Percentiles rank a stretch among this genome's conserved stretches.
Evolutionary conservation across 2,113 vertebrate genomes (phyloP).

Genomic region (Sitta europaea): DNA sequence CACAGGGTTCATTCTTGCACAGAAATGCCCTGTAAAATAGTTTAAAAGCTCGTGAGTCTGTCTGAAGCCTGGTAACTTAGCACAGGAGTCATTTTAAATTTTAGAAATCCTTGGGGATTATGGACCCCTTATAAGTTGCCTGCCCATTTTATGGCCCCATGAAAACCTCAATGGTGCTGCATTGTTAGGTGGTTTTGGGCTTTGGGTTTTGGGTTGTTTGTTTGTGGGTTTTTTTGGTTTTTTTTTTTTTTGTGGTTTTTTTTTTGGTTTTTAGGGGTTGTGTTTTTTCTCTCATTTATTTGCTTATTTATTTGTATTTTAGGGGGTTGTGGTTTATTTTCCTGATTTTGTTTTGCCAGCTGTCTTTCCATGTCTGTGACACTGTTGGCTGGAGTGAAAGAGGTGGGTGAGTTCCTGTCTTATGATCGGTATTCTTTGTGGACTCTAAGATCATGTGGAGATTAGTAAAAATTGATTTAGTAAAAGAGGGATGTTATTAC

Average conservation of each 20-base stretch:
- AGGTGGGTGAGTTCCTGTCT: not conserved
- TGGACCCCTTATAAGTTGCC: not conserved
- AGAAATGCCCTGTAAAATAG: not conserved
- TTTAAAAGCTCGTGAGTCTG: not conserved
- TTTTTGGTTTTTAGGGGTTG: rapidly evolving
- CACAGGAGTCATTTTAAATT: not conserved
- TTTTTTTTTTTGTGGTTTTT: not conserved
- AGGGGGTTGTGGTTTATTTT: not conserved
- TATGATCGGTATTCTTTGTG: not conserved
- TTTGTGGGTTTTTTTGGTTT: not conserved
- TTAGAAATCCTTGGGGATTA: not conserved
- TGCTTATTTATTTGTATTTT: not conserved
- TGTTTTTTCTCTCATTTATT: rapidly evolving
- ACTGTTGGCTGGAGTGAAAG: not conserved
- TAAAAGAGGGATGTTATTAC: not conserved
- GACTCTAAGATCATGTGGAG: not conserved
- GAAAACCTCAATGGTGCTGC: not conserved
- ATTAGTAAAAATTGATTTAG: not conserved
- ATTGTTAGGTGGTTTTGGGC: not conserved
- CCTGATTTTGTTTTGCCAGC: not conserved
- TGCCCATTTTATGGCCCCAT: not conserved
- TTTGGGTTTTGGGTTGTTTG: not conserved
- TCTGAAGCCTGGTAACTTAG: not conserved
- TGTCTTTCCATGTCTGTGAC: not conserved
- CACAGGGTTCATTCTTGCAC: not conserved